Evolutionary conservation across 1,140 invertebrate species (phyloP).

Genomic region (Zaprionus davidi): DNA sequence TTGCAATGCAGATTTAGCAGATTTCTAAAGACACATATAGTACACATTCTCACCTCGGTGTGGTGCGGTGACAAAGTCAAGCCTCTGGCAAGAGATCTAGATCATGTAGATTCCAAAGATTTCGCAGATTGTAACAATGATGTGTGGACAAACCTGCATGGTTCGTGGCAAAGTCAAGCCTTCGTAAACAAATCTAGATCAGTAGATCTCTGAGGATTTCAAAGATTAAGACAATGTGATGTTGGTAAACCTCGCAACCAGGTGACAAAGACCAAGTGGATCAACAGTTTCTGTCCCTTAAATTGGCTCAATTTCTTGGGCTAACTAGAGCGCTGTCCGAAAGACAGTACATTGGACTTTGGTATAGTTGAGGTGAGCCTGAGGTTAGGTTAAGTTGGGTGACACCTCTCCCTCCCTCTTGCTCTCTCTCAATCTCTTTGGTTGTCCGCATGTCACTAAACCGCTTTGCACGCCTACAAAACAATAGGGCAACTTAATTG

Average conservation of each 20-base stretch:
- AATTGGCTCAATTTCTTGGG: constrained; percentile 63
- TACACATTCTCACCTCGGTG: background rate
- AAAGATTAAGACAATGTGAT: constrained; percentile 28
- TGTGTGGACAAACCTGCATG: constrained; percentile 8
- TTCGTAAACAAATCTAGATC: constrained; percentile 1
- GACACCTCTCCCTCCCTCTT: background rate
- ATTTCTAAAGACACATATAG: background rate
- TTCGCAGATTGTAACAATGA: background rate
- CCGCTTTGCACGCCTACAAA: constrained; percentile 62
- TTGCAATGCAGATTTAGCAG: background rate
- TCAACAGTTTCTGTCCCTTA: constrained; percentile 43
- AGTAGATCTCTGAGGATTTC: constrained; percentile 8
- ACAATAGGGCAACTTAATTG: constrained; percentile 62
- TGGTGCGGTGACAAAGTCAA: constrained; percentile 49
- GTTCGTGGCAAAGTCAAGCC: constrained; percentile 25
- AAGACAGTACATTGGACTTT: background rate
- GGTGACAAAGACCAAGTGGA: constrained; percentile 11
- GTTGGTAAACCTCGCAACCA: constrained; percentile 47
- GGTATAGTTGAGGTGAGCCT: background rate
- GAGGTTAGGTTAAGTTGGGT: constrained; percentile 1
- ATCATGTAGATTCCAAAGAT: constrained; percentile 4
- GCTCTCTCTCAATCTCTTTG: background rate
- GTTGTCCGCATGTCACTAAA: constrained; percentile 27
- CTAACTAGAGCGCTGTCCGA: constrained; percentile 60
- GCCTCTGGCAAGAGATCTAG: background rate